These are phyloP conservation scores for Agrochola circellaris DNA, from an alignment of 2,888 invertebrate species.

Conservation along the genomic window DNA sequence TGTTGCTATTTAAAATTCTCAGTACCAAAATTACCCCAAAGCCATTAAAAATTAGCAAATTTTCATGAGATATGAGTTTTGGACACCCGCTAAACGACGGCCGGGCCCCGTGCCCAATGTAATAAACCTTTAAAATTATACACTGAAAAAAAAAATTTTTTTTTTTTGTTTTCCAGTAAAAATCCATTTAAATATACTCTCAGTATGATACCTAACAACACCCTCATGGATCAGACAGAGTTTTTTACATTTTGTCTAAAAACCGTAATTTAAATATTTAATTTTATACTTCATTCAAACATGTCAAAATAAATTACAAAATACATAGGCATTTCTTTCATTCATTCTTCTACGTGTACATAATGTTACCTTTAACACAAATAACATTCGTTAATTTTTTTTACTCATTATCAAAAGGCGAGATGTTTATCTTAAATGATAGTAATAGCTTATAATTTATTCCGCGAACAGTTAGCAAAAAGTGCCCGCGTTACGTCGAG, in stretches of 20 bases:
- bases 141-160: too few species aligned
- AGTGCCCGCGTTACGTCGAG: constrained; percentile 64
- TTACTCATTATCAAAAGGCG: constrained; percentile 78
- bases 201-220: too few species aligned
- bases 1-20: too few species aligned
- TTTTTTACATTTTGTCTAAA: neutral
- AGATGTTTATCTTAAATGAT: constrained; percentile 87
- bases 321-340: neutral
- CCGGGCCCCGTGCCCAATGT: too few species aligned
- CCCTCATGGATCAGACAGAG: too few species aligned
- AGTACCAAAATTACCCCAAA: too few species aligned
- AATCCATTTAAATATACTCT: too few species aligned
- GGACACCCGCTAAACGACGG: too few species aligned
- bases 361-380: constrained; percentile 3
- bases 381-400: constrained; percentile 64
- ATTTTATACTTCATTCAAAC: neutral
- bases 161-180: too few species aligned
- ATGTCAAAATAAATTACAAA: constrained; percentile 19
- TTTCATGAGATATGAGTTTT: too few species aligned
- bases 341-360: neutral
- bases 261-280: neutral
- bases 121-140: too few species aligned
- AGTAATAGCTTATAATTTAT: constrained; percentile 87
- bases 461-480: constrained; percentile 79
- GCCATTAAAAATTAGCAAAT: too few species aligned